phyloP scores from a whole-genome alignment of 2,113 vertebrate species.

The Channa argus region DNA sequence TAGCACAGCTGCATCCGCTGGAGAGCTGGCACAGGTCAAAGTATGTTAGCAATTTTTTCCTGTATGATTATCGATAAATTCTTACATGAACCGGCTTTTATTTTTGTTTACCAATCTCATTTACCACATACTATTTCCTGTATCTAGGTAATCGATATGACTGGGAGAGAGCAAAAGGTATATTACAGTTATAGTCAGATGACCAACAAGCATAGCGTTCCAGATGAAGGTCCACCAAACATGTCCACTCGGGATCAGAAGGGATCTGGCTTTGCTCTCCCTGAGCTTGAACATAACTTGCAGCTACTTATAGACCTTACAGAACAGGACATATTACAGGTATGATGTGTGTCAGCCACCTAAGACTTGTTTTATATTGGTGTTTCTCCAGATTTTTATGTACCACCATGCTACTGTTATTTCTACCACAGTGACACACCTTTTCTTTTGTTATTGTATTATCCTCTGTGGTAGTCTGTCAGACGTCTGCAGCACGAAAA shows the following conservation, averaged over 20 bases:
- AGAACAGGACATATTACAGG: constrained; percentile 97
- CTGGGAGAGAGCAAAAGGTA: constrained; percentile 94
- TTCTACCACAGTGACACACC: neutral
- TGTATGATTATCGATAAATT: no score
- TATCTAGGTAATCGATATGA: constrained; percentile 97
- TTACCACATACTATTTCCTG: neutral
- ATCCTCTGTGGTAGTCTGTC: constrained; percentile 82
- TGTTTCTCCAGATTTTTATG: neutral
- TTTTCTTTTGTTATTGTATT: neutral
- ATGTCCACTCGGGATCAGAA: constrained; percentile 86
- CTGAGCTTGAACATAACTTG: constrained; percentile 97
- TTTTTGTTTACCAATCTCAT: neutral
- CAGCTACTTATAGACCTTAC: constrained; percentile 97
- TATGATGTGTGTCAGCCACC: constrained; percentile 29
- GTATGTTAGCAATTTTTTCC: constrained; percentile 57
- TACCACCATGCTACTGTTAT: neutral
- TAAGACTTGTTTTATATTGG: neutral
- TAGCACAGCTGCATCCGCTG: constrained; percentile 88
- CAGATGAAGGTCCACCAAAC: constrained; percentile 86
- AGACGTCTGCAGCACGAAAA: constrained; percentile 95
- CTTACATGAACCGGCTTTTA: no score
- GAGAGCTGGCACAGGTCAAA: constrained; percentile 96
- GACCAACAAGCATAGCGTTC: constrained; percentile 94
- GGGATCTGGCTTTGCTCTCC: constrained; percentile 88
- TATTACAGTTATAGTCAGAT: constrained; percentile 99